These are phyloP conservation scores for Sebastes minor DNA, from an alignment of 2,797 vertebrate genomes.

Conservation along the genomic window DNA sequence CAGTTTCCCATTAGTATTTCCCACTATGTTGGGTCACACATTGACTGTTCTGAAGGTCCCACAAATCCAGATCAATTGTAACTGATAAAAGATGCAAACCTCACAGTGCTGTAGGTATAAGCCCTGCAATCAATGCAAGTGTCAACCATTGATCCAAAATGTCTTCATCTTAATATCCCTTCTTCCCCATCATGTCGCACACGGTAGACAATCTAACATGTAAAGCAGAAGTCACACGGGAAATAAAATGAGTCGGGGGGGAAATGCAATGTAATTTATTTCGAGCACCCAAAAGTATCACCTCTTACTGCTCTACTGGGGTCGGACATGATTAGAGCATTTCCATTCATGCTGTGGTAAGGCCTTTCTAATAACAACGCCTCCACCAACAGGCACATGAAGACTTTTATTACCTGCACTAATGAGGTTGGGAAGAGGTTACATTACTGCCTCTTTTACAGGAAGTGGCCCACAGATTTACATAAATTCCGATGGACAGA, in stretches of 20 bases:
- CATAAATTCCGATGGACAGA: too few species aligned
- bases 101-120: neutral
- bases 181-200: neutral
- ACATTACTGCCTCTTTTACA: neutral
- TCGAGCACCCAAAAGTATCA: constrained; percentile 14
- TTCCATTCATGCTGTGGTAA: constrained; percentile 25
- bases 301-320: constrained; percentile 23
- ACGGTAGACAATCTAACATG: neutral
- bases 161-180: neutral
- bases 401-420: constrained; percentile 24
- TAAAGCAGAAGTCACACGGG: neutral
- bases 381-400: constrained; percentile 14
- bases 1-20: neutral
- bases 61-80: neutral
- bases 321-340: constrained; percentile 1
- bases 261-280: constrained; percentile 30
- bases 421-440: constrained; percentile 11
- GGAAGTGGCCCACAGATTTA: neutral
- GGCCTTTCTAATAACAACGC: constrained; percentile 8
- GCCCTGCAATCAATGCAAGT: neutral
- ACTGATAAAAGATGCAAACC: neutral
- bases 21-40: neutral
- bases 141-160: constrained; percentile 7
- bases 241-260: constrained; percentile 20
- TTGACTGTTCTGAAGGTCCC: neutral